phyloP scores from a whole-genome alignment of 2,888 invertebrate genomes.

The Caenorhabditis wallacei region DNA sequence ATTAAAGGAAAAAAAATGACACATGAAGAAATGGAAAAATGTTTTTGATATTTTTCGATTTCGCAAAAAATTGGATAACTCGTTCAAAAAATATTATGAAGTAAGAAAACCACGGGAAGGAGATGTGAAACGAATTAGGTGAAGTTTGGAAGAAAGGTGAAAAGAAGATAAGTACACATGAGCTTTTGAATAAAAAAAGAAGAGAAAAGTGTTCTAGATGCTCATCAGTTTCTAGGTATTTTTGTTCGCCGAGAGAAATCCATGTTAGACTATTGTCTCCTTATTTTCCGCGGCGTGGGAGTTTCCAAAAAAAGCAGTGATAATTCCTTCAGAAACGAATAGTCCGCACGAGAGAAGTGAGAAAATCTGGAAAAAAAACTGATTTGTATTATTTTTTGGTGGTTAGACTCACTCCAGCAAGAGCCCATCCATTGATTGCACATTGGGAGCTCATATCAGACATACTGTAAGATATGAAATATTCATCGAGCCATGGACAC shows the following conservation, averaged over 20 bases:
- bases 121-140: background rate
- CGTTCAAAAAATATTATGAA: slow-evolving; percentile 36
- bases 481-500: slow-evolving; percentile 82
- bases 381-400: background rate
- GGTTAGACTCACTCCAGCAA: slow-evolving; percentile 76
- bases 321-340: slow-evolving; percentile 80
- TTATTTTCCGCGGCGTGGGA: slow-evolving; percentile 66
- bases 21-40: background rate
- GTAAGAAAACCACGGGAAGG: slow-evolving; percentile 5
- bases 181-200: background rate
- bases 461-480: slow-evolving; percentile 66
- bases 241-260: background rate
- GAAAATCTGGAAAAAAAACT: slow-evolving; percentile 75
- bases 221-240: slow-evolving; percentile 28
- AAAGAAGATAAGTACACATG: slow-evolving; percentile 2
- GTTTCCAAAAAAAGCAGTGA: slow-evolving; percentile 79
- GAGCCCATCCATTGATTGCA: slow-evolving; percentile 82
- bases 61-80: slow-evolving; percentile 7
- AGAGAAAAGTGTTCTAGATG: background rate
- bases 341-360: slow-evolving; percentile 80
- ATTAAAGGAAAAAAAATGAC: background rate
- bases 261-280: slow-evolving; percentile 64
- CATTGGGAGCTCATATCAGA: slow-evolving; percentile 78
- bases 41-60: background rate
- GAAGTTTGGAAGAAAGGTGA: background rate